These are phyloP conservation scores for Puffinus mauretanicus DNA, from an alignment of 2,113 vertebrate species.

Conservation along the genomic window DNA sequence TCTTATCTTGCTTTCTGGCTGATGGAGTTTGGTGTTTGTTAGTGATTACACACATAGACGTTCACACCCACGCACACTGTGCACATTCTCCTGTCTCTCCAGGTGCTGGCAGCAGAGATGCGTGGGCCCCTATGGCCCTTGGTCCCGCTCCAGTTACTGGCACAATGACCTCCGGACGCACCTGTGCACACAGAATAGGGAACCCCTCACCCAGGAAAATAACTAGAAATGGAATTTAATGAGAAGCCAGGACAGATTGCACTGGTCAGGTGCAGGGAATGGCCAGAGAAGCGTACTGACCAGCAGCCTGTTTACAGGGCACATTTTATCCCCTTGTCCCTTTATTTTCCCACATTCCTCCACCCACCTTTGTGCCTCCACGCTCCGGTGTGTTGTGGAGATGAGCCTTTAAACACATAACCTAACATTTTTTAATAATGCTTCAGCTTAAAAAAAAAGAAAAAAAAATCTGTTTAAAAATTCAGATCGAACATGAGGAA, in stretches of 20 bases:
- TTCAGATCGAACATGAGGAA: neutral
- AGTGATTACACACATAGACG: rapidly evolving
- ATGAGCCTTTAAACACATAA: neutral
- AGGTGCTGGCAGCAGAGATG: neutral
- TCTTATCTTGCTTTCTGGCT: neutral
- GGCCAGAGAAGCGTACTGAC: neutral
- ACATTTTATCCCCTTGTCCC: neutral
- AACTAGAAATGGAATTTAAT: neutral
- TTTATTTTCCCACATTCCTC: neutral
- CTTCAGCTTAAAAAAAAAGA: neutral
- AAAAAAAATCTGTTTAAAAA: neutral
- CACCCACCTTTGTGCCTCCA: neutral
- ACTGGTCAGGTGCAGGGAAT: too few species aligned
- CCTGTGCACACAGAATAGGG: rapidly evolving
- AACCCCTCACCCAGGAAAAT: neutral
- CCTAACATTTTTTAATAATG: neutral
- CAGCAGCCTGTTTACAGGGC: neutral
- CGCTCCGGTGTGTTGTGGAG: neutral
- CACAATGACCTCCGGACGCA: neutral
- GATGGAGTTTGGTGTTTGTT: neutral
- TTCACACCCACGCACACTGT: neutral
- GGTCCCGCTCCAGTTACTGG: neutral
- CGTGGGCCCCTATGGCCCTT: rapidly evolving
- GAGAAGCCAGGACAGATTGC: neutral
- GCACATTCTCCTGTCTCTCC: rapidly evolving